Base-by-base conservation (phyloP, 2,888 invertebrate genomes). In the Atrina japonica region DNA sequence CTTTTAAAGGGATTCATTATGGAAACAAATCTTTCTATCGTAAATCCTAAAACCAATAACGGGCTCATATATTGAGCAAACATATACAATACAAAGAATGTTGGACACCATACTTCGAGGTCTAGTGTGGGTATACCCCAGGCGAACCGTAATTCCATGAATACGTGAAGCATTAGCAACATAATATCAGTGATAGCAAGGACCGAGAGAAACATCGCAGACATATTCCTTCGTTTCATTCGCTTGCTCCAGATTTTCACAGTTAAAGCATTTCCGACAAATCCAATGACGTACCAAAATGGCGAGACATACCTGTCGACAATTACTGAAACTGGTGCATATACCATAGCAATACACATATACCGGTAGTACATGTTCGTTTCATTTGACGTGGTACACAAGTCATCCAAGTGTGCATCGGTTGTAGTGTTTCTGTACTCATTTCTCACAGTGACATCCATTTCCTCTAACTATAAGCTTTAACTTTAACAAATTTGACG, bases 31-130 rank as follows among this genome's bases (percentile, higher is more conserved):
- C 89, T 71, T 65, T 90, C 89, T 2, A 86, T 77, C 0, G 88
- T 90, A 70, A 89, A 89, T 29, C 86, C 88, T 29, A 88, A 80
- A 0, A 90, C 88, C 0, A 90, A 81, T 7, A 90, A 66, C 7
- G 88, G 84, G 18, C 88, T 87, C 25, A 87, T 76, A 74, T 89
- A 90, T 70, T 89, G 88, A 11, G 85, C 81, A 53, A 83, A 81
- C 74, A 88, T 78, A 60, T 82, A 86, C 18, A 89, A 55, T 3
- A 89, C 73, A 64, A 87, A 86, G 82, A 87, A 89, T 5, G 76
- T 70, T 50, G 86, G 86, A 67, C 90, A 89, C 70, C 87, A 73
- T 3, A 77, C 83, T 2, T 83, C 83, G 2, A 76, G 70, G 45
- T 83, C 79, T 14, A 86, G 71, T 0, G 82, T 81, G 1, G 77